A percentile compares a stretch with the other conserved stretches of the same genome.
Evolutionary conservation across 2,888 invertebrate species (phyloP).

Genomic region (Polydrusus pterygomalis): DNA sequence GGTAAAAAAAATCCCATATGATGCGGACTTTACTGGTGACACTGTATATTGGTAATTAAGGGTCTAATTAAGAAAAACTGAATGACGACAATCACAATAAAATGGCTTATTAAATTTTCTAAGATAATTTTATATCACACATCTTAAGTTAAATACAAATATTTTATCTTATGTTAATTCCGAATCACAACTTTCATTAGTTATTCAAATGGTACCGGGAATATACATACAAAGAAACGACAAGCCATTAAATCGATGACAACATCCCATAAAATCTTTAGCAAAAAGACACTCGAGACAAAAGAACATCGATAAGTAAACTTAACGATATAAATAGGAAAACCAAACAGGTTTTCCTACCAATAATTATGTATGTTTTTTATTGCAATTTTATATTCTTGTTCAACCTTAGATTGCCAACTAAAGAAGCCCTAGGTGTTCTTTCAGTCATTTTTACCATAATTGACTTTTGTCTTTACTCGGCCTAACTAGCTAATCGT

Average conservation of each 20-base stretch:
- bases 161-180: background rate
- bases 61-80: too few relatives aligned
- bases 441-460: conserved; percentile 17
- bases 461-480: conserved; percentile 21
- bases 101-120: too few relatives aligned
- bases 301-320: conserved; percentile 6
- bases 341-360: conserved; percentile 17
- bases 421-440: conserved; percentile 10
- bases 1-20: too few relatives aligned
- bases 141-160: background rate
- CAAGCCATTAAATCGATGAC: conserved; percentile 11
- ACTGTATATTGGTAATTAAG: too few relatives aligned
- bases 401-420: conserved; percentile 8
- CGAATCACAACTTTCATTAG: background rate
- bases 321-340: conserved; percentile 19
- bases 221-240: conserved; percentile 7
- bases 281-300: background rate
- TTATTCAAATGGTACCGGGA: background rate
- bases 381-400: conserved; percentile 11
- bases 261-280: conserved; percentile 11
- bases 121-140: background rate
- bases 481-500: conserved; percentile 3
- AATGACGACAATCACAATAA: background rate
- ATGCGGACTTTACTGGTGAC: too few relatives aligned
- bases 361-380: conserved; percentile 11